Evolutionary conservation across 2,113 vertebrate species (phyloP).

Genomic region (Pomatorhinus ruficollis): DNA sequence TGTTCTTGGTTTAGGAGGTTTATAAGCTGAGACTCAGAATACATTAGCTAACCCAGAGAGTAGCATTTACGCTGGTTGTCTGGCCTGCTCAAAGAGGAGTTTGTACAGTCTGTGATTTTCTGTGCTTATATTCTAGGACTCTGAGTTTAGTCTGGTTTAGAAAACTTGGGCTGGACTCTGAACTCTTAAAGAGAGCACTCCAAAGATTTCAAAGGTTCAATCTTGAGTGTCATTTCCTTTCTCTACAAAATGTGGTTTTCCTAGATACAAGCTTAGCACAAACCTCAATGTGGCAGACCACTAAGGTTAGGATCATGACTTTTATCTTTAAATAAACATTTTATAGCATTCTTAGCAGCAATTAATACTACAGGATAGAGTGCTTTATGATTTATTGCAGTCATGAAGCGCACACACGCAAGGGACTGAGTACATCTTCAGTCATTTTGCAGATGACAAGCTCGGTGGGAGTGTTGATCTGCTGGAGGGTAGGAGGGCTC

Average conservation of each 20-base stretch:
- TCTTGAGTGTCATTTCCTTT: conserved; percentile 18
- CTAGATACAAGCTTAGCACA: not conserved
- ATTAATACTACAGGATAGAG: not conserved
- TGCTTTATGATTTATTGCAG: not conserved
- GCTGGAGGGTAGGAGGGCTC: not conserved
- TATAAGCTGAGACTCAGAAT: not conserved
- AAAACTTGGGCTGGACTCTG: not conserved
- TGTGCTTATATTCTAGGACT: conserved; percentile 26
- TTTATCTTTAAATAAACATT: not conserved
- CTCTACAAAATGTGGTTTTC: not conserved
- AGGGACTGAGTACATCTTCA: not conserved
- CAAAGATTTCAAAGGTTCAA: not conserved
- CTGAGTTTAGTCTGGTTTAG: conserved; percentile 3
- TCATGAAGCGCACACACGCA: fast-evolving
- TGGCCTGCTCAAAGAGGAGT: not conserved
- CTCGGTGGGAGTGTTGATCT: not conserved
- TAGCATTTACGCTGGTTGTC: not conserved
- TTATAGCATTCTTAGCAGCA: not conserved
- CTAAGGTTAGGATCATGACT: not conserved
- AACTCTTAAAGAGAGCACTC: not conserved
- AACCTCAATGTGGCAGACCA: not conserved
- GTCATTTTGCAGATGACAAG: not conserved
- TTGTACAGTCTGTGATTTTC: not conserved
- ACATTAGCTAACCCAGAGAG: not conserved
- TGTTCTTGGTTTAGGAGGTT: not conserved